Percentiles rank a stretch among this genome's conserved stretches.
phyloP scores from a whole-genome alignment of 2,113 vertebrate genomes.

The Oplegnathus fasciatus region DNA sequence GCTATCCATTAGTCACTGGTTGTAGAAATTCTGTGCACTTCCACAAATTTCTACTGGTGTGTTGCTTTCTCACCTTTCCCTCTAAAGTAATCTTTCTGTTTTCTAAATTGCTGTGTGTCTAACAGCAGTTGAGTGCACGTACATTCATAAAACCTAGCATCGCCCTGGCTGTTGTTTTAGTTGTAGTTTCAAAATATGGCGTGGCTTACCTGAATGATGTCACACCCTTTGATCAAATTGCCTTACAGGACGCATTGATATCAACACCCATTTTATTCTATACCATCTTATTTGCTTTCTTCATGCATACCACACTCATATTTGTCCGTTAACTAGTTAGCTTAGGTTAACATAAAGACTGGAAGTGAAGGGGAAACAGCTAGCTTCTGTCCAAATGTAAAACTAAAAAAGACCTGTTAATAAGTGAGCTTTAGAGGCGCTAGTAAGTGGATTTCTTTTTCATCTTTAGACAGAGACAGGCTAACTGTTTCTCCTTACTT shows the following conservation, averaged over 20 bases:
- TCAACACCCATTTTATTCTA: too few species aligned
- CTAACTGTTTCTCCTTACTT: not conserved
- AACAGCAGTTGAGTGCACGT: not conserved
- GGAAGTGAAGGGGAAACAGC: not conserved
- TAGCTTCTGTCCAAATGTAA: not conserved
- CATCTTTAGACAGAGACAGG: not conserved
- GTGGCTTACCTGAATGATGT: not conserved
- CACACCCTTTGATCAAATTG: not conserved
- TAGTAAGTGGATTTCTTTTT: not conserved
- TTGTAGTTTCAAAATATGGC: not conserved
- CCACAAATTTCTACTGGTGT: constrained; percentile 2
- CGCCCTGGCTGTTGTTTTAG: not conserved
- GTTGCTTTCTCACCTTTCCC: constrained; percentile 13
- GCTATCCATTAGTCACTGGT: constrained; percentile 34
- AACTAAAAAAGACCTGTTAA: not conserved
- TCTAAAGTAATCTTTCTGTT: not conserved
- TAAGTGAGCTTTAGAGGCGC: not conserved
- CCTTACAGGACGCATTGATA: too few species aligned
- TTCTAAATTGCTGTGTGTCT: not conserved
- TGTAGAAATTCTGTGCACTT: constrained; percentile 24
- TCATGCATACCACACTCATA: too few species aligned
- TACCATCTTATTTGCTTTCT: too few species aligned
- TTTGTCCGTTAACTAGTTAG: not conserved
- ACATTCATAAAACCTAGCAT: not conserved
- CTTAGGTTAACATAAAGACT: not conserved